phyloP scores from a whole-genome alignment of 2,888 invertebrate genomes.

The Aphodius sticticus region DNA sequence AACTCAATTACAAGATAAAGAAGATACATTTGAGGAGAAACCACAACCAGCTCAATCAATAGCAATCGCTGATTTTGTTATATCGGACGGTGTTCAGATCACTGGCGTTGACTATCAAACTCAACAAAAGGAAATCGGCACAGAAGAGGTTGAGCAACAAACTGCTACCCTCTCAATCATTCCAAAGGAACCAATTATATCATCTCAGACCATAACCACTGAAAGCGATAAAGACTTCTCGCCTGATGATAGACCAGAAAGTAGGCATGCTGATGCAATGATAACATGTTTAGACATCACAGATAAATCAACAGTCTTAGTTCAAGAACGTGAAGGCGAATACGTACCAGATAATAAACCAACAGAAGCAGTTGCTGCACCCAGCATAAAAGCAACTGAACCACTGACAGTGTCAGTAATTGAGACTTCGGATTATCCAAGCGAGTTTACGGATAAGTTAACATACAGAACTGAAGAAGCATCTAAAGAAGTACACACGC shows the following conservation, averaged over 20 bases:
- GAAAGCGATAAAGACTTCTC: slow-evolving; percentile 68
- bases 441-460: slow-evolving; percentile 63
- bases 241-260: slow-evolving; percentile 57
- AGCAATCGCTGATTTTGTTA: slow-evolving; percentile 63
- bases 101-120: slow-evolving; percentile 71
- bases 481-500: slow-evolving; percentile 64
- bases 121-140: slow-evolving; percentile 66
- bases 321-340: slow-evolving; percentile 73
- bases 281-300: slow-evolving; percentile 68
- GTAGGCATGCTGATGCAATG: slow-evolving; percentile 61
- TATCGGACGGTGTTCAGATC: slow-evolving; percentile 67
- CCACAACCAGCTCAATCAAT: slow-evolving; percentile 58
- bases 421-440: slow-evolving; percentile 64
- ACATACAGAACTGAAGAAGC: slow-evolving; percentile 66
- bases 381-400: slow-evolving; percentile 67
- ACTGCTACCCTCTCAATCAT: slow-evolving; percentile 68
- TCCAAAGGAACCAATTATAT: slow-evolving; percentile 69
- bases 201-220: slow-evolving; percentile 65
- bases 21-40: slow-evolving; percentile 63
- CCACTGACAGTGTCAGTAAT: slow-evolving; percentile 69
- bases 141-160: slow-evolving; percentile 61
- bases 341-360: slow-evolving; percentile 64
- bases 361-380: slow-evolving; percentile 64
- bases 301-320: slow-evolving; percentile 65
- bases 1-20: slow-evolving; percentile 71